Evolutionary conservation across 2,113 vertebrate species (phyloP).

Genomic region (Salvelinus sp.): DNA sequence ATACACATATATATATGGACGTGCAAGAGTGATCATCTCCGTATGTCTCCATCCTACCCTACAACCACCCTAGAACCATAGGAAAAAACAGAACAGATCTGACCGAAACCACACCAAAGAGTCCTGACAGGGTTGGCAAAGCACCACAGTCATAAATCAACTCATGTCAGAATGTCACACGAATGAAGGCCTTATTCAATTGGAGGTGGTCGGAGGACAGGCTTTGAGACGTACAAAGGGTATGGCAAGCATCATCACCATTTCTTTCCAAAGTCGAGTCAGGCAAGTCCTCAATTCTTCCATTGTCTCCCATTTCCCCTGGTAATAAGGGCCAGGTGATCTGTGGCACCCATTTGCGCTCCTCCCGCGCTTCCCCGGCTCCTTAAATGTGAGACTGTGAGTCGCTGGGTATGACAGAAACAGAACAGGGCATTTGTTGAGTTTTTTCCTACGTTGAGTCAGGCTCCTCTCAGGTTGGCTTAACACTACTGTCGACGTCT

Average conservation of each 20-base stretch:
- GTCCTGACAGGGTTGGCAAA: background rate
- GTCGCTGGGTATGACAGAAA: background rate
- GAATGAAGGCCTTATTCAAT: background rate
- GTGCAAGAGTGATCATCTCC: background rate
- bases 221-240: background rate
- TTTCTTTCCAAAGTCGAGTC: too few relatives aligned
- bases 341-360: background rate
- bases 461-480: background rate
- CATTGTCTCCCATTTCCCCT: background rate
- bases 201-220: background rate
- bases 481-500: background rate
- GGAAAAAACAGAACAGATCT: background rate
- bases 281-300: background rate
- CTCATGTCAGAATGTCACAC: background rate
- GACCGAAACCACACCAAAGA: background rate
- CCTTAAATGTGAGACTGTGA: background rate
- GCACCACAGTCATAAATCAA: background rate
- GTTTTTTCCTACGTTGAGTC: background rate
- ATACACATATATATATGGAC: background rate
- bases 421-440: background rate
- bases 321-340: background rate
- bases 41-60: background rate
- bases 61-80: background rate
- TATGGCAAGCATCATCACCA: too few relatives aligned
- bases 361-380: background rate